Percentiles rank a stretch among this genome's conserved stretches.
Evolutionary conservation across 2,888 invertebrate genomes (phyloP).

Genomic region (Meteorus cinctellus): DNA sequence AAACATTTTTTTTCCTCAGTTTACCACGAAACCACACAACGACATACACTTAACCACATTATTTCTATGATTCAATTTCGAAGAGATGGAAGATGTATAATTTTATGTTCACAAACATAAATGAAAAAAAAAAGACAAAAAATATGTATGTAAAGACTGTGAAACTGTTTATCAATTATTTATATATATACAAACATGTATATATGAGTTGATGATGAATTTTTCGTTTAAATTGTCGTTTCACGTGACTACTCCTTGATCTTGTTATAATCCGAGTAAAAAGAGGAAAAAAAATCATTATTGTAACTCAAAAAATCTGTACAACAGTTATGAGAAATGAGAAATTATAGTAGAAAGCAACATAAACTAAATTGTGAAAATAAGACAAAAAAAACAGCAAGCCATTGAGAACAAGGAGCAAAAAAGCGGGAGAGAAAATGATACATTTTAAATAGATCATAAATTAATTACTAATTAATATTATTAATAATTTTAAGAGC

Average conservation of each 20-base stretch:
- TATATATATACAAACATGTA: not conserved
- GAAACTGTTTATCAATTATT: not conserved
- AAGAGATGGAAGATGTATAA: conserved; percentile 13
- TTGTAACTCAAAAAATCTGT: conserved; percentile 58
- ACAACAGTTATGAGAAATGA: conserved; percentile 45
- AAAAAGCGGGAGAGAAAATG: conserved; percentile 47
- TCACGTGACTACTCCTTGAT: conserved; percentile 41
- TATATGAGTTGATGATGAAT: not conserved
- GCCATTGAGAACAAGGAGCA: conserved; percentile 48
- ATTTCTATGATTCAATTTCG: not conserved
- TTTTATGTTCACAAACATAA: not conserved
- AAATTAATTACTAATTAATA: conserved; percentile 62
- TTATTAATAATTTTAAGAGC: conserved; percentile 65
- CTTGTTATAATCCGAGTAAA: conserved; percentile 57
- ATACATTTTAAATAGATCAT: conserved; percentile 63
- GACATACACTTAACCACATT: not conserved
- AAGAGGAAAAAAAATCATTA: conserved; percentile 24
- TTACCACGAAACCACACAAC: conserved; percentile 39
- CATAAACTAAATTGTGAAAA: conserved; percentile 57
- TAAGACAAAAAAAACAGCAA: conserved; percentile 56
- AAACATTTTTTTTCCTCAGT: conserved; percentile 42
- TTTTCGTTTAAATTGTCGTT: conserved; percentile 2
- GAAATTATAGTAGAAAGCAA: conserved; percentile 55
- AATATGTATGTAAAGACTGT: conserved; percentile 19
- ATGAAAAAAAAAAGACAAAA: not conserved